Base-by-base conservation (phyloP, 2,113 vertebrate genomes). In the Bagarius yarrelli region DNA sequence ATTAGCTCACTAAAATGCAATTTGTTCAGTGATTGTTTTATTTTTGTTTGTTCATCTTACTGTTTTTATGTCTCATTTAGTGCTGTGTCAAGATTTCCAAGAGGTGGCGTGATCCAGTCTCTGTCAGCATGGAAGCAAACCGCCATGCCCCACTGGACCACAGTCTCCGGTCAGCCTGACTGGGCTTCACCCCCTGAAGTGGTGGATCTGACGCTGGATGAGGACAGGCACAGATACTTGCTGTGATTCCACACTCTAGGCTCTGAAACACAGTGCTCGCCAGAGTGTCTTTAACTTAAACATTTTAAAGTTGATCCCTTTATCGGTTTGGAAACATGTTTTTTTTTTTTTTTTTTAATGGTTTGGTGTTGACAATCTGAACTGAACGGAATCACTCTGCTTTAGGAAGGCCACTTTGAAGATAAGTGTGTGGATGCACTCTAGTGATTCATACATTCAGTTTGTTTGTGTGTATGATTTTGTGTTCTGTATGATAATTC, bases 121-220 rank as follows among this genome's bases (percentile, higher is more conserved):
- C 92, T 98, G 64, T 95, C 96, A 83, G 95, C 96, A 19, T 98
- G 96, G 95, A 98, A 96, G 89, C 94, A 93, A 0, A 89, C 94
- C 91, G 89, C 94, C 93, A 73, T 80, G 90, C 5, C 95, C 93
- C 84, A 89, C 88, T 97, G 97, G 97, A 95, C 95, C 91, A 90
- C 94, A 30, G 94, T 96, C 88, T 89, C 92, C 18, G 92, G 95
- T 50, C 95, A 96, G 92, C 94, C 96, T 88, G 96, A 91, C 82
- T 98, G 97, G 96, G 94, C 94, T 78, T 95, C 95, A 0, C 95
- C 97, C 1, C 89, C 95, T 0, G 97, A 99, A 89, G 96, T 99
- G 82, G 97, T 99, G 71, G 97, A 99, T 88, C 96, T 99, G 80
- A 99, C 97, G 27, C 90, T 98, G 92, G 97, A 99, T 78, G 97